Base-by-base conservation (phyloP, 2,797 vertebrate species). In the Peromyscus eremicus region DNA sequence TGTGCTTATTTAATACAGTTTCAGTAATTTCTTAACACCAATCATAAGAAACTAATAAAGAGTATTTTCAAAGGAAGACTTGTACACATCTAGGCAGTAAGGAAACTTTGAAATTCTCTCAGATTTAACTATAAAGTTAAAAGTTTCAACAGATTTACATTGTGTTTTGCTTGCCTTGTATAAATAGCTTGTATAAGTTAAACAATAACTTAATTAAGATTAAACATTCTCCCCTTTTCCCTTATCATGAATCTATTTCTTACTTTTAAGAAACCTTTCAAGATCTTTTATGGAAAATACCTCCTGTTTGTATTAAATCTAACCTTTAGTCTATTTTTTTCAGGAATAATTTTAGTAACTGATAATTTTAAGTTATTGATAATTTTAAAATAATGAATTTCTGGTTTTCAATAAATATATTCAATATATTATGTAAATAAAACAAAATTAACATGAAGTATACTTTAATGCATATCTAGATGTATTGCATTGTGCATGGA, bases 41-140 rank as follows among this genome's bases (percentile, higher is more conserved):
- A 14, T 16, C 60, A 6, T 91, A 75, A 86, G 57, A 93, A 96
- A 75, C 4, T 13, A 62, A 76, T 76, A 55, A 85, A 75, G 21
- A 70, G 2, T 92, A 40, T 75, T 88, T 64, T 88, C 40, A 77
- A 60, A 80, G 75, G 89, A 89, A 83, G 10, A 55, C 68, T 70
- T 89, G 71, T 80, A 32, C 1, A 64, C 75, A 7, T 75, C 19
- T 90, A 13, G 21, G 75, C 52, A 64, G 80, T 79, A 86, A 91
- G 2, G 9, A 84, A 82, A 90, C 4, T 25, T 66, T 6, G 46
- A 46, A 91, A 68, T 77, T 92, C 19, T 88, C 46, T 91, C 37
- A 80, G 88, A 95, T 89, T 95, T 84, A 94, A 76, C 66, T 85
- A 91, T 2, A 86, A 77, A 90, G 2, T 75, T 85, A 77, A 89